These are phyloP conservation scores for Neomicropteryx cornuta DNA, from an alignment of 1,140 invertebrate species.

Conservation along the genomic window DNA sequence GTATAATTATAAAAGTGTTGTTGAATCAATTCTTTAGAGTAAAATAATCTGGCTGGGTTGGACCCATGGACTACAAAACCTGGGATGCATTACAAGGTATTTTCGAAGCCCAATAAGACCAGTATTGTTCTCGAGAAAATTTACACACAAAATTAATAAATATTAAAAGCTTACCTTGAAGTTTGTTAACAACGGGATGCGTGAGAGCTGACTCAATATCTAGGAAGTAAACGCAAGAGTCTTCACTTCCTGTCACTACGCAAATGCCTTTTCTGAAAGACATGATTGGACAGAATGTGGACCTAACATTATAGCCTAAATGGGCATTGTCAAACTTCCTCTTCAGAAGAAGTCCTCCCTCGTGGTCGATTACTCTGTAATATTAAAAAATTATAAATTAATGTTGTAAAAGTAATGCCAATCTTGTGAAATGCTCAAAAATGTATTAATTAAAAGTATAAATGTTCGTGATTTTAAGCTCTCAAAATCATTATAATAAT, in stretches of 20 bases:
- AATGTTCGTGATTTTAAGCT: constrained; percentile 4
- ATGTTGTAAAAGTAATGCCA: no score
- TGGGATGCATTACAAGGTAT: no score
- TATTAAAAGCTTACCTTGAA: constrained; percentile 47
- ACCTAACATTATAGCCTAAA: constrained; percentile 49
- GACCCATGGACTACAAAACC: no score
- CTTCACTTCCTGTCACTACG: constrained; percentile 77
- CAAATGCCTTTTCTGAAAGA: constrained; percentile 70
- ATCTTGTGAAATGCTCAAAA: constrained; percentile 17
- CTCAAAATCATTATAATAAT: constrained; percentile 4
- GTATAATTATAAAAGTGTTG: no score
- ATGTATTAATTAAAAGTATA: constrained; percentile 9
- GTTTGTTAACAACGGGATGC: constrained; percentile 66
- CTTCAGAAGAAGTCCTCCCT: constrained; percentile 52
- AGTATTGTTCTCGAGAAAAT: no score
- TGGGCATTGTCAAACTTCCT: constrained; percentile 56
- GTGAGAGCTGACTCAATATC: constrained; percentile 62
- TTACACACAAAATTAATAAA: no score
- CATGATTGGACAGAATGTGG: constrained; percentile 79
- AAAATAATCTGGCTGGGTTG: no score
- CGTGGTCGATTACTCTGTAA: constrained; percentile 49
- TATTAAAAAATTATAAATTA: no score
- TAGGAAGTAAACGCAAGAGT: constrained; percentile 76
- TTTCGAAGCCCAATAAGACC: no score
- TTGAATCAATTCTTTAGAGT: no score